phyloP scores from a whole-genome alignment of 1,140 invertebrate genomes.

The Rhynchophorus ferrugineus region DNA sequence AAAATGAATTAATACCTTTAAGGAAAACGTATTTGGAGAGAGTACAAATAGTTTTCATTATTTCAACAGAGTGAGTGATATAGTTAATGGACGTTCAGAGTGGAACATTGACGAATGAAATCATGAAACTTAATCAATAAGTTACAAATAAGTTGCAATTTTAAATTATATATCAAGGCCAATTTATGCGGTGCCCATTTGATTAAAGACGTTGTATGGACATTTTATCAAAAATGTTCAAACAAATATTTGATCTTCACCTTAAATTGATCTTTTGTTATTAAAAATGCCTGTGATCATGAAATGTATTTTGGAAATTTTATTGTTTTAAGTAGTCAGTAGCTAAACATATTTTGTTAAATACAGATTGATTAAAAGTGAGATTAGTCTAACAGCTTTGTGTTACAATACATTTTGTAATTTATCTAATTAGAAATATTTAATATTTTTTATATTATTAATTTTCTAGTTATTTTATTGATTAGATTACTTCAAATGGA shows the following conservation, averaged over 20 bases:
- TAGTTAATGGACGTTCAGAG: neutral
- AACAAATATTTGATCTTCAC: neutral
- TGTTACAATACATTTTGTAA: neutral
- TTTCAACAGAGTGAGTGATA: slow-evolving; percentile 1
- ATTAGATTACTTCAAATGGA: too few relatives aligned
- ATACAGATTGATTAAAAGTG: slow-evolving; percentile 5
- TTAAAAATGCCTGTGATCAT: slow-evolving; percentile 14
- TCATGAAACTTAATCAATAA: neutral
- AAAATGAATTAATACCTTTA: too few relatives aligned
- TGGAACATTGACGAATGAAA: neutral
- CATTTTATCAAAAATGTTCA: neutral
- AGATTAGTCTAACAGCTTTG: neutral
- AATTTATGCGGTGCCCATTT: neutral
- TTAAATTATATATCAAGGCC: neutral
- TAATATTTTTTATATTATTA: neutral
- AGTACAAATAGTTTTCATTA: slow-evolving; percentile 1
- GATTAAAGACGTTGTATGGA: neutral
- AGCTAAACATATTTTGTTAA: slow-evolving; percentile 11
- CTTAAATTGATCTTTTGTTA: slow-evolving; percentile 11
- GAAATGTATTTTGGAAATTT: slow-evolving; percentile 7
- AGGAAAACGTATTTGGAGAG: slow-evolving; percentile 1
- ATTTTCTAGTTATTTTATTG: too few relatives aligned
- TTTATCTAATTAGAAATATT: neutral
- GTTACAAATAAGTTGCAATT: neutral
- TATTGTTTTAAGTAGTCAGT: slow-evolving; percentile 14